Conservation (phyloP, 2,113 vertebrate genomes). For the Vireo altiloquus region DNA sequence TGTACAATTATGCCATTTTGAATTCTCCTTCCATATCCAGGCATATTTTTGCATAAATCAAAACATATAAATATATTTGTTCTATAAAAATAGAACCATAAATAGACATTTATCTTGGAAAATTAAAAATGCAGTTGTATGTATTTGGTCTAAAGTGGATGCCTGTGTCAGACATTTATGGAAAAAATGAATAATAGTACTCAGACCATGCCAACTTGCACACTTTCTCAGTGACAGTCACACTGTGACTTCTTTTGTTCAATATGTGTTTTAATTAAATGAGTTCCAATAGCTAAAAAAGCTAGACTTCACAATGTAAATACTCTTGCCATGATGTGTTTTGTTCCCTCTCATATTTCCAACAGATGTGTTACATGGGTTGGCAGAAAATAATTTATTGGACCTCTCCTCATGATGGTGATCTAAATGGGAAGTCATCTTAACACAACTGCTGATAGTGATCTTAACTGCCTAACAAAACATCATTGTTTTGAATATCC, state of each 20-base stretch:
- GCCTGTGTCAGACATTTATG: neutral
- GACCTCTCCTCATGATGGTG: neutral
- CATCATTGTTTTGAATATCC: slow-evolving; percentile 34
- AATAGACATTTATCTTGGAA: neutral
- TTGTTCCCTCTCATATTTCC: neutral
- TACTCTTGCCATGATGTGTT: neutral
- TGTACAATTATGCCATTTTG: neutral
- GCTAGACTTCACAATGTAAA: neutral
- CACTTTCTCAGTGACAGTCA: neutral
- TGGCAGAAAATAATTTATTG: slow-evolving; percentile 28
- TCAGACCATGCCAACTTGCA: neutral
- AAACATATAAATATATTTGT: neutral
- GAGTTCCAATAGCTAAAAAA: neutral
- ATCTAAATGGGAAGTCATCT: neutral
- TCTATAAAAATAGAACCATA: neutral
- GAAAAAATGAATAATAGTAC: neutral
- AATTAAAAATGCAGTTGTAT: rapidly evolving
- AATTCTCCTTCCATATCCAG: neutral
- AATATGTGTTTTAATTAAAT: neutral
- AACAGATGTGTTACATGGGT: neutral
- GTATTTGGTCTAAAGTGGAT: neutral
- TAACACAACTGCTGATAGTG: neutral
- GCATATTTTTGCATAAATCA: neutral
- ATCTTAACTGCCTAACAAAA: slow-evolving; percentile 1
- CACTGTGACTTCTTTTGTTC: neutral